These are phyloP conservation scores for Cyaniris semiargus DNA, from an alignment of 2,888 invertebrate species.

Conservation along the genomic window DNA sequence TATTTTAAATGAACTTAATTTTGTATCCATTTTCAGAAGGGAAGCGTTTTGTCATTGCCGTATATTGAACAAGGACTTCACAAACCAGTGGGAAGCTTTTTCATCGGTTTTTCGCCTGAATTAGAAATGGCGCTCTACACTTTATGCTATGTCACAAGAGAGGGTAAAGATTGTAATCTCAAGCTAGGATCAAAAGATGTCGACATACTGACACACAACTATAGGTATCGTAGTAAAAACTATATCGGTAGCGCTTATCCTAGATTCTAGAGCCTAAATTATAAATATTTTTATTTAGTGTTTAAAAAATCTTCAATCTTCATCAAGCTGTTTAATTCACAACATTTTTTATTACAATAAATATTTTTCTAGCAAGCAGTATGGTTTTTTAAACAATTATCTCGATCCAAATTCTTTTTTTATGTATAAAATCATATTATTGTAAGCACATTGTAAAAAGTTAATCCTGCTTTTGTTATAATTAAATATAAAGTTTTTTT, in stretches of 20 bases:
- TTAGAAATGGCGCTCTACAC: constrained; percentile 94
- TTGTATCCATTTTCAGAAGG: constrained; percentile 82
- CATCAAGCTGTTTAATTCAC: neutral
- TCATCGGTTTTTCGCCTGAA: constrained; percentile 94
- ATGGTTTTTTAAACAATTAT: neutral
- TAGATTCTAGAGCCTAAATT: constrained; percentile 79
- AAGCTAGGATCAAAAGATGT: constrained; percentile 86
- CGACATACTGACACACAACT: constrained; percentile 86
- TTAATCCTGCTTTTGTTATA: too few species aligned
- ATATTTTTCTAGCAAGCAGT: neutral
- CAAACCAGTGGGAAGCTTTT: constrained; percentile 89
- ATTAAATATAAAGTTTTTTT: too few species aligned
- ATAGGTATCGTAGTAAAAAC: constrained; percentile 87
- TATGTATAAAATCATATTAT: too few species aligned
- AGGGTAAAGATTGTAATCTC: constrained; percentile 87
- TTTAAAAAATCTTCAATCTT: neutral
- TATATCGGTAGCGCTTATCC: constrained; percentile 91
- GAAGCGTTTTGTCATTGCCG: constrained; percentile 86
- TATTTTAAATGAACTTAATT: neutral
- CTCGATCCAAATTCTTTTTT: too few species aligned
- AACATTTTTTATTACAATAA: neutral
- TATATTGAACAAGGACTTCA: constrained; percentile 85
- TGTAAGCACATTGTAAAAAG: too few species aligned
- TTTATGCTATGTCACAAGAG: constrained; percentile 89
- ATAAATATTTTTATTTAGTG: constrained; percentile 35